Evolutionary conservation across 2,797 vertebrate genomes (phyloP).

Genomic region (Sebastiscus tertius): DNA sequence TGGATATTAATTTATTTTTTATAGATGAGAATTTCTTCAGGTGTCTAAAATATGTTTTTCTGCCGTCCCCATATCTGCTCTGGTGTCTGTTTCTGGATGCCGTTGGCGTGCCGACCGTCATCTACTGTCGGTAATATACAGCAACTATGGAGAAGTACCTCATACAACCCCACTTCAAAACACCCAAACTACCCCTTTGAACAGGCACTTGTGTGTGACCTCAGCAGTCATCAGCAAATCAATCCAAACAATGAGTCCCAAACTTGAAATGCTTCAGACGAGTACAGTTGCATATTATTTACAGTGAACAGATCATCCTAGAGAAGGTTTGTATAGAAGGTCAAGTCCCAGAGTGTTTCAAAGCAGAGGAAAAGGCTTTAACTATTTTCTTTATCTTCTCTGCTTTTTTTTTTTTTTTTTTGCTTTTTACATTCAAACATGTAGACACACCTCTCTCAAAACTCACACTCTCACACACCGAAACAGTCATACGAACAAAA

Average conservation of each 20-base stretch:
- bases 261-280: slow-evolving; percentile 20
- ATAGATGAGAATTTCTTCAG: too few species aligned
- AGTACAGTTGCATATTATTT: slow-evolving; percentile 45
- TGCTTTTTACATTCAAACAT: slow-evolving; percentile 32
- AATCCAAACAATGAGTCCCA: background rate
- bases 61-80: too few species aligned
- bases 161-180: too few species aligned
- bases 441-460: background rate
- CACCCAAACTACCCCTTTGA: background rate
- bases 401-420: slow-evolving; percentile 3
- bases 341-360: slow-evolving; percentile 47
- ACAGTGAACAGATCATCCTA: slow-evolving; percentile 42
- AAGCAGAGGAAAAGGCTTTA: slow-evolving; percentile 28
- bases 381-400: background rate
- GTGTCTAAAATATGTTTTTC: too few species aligned
- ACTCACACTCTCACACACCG: background rate
- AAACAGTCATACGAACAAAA: background rate
- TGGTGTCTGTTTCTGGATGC: too few species aligned
- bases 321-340: background rate
- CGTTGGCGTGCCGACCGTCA: too few species aligned
- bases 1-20: too few species aligned
- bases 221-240: slow-evolving; percentile 1
- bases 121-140: too few species aligned
- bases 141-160: too few species aligned
- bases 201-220: slow-evolving; percentile 60